A percentile compares a stretch with the other conserved stretches of the same genome.
phyloP scores from a whole-genome alignment of 2,888 invertebrate genomes.

The Leptopilina drosophilae region DNA sequence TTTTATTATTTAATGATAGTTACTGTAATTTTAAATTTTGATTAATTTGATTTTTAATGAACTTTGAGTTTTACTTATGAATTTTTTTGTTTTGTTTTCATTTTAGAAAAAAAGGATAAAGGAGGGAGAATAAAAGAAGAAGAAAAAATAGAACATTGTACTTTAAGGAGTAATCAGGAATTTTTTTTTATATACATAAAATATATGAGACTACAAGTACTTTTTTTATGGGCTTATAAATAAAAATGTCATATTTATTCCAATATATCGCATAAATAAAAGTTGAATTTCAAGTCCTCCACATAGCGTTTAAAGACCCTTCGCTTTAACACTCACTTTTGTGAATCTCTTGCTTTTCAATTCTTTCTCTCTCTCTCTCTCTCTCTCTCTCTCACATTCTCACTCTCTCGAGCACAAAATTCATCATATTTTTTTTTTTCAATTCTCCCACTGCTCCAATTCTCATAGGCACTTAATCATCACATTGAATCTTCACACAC shows the following conservation, averaged over 20 bases:
- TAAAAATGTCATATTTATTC: neutral
- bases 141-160: neutral
- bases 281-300: constrained; percentile 2
- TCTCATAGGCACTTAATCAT: constrained; percentile 25
- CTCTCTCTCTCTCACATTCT: constrained; percentile 11
- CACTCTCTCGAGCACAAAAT: constrained; percentile 25
- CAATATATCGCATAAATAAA: neutral
- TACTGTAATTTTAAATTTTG: too few relatives aligned
- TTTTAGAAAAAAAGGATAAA: too few relatives aligned
- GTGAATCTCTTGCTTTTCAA: constrained; percentile 26
- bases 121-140: neutral
- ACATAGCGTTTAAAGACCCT: constrained; percentile 19
- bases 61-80: too few relatives aligned
- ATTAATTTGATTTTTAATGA: too few relatives aligned
- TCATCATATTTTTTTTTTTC: constrained; percentile 17
- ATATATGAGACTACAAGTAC: neutral
- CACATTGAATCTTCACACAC: constrained; percentile 14
- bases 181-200: neutral
- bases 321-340: constrained; percentile 9
- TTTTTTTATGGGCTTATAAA: constrained; percentile 10
- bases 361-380: constrained; percentile 29
- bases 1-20: too few relatives aligned
- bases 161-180: neutral
- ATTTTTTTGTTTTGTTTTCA: too few relatives aligned
- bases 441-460: neutral